phyloP scores from a whole-genome alignment of 2,888 invertebrate species.

The Chaitophorus viminalis region DNA sequence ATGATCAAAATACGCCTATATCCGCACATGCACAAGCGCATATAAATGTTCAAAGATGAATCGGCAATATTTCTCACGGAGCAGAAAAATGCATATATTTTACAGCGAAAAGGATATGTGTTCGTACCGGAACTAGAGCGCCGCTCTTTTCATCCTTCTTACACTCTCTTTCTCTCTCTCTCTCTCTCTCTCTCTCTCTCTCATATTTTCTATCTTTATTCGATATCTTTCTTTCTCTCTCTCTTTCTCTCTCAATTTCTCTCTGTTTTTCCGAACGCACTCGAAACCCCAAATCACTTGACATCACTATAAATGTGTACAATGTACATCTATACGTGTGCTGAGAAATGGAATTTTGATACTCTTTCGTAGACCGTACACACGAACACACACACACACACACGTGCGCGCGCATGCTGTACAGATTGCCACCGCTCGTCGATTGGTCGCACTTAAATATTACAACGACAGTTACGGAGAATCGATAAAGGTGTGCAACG shows the following conservation, averaged over 20 bases:
- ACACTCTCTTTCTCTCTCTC: neutral
- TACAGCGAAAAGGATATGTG: neutral
- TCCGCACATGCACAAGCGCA: neutral
- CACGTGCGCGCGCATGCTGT: no score
- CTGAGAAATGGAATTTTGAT: constrained; percentile 5
- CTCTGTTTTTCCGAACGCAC: neutral
- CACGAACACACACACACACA: neutral
- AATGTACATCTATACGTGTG: neutral
- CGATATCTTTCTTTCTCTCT: neutral
- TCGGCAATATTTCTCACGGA: constrained; percentile 10
- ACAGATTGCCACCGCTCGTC: constrained; percentile 10
- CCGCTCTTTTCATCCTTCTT: neutral
- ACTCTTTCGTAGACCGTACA: neutral
- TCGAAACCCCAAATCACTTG: neutral
- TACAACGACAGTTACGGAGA: neutral
- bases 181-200: neutral
- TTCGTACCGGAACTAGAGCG: neutral
- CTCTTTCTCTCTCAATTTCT: neutral
- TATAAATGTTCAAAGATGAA: neutral
- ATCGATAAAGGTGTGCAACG: constrained; percentile 15
- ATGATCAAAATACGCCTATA: neutral
- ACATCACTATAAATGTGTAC: constrained; percentile 13
- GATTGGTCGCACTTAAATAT: constrained; percentile 20
- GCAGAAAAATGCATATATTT: constrained; percentile 6
- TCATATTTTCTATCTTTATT: no score